Evolutionary conservation across 2,113 vertebrate species (phyloP).

Genomic region (Perca schrenkii): DNA sequence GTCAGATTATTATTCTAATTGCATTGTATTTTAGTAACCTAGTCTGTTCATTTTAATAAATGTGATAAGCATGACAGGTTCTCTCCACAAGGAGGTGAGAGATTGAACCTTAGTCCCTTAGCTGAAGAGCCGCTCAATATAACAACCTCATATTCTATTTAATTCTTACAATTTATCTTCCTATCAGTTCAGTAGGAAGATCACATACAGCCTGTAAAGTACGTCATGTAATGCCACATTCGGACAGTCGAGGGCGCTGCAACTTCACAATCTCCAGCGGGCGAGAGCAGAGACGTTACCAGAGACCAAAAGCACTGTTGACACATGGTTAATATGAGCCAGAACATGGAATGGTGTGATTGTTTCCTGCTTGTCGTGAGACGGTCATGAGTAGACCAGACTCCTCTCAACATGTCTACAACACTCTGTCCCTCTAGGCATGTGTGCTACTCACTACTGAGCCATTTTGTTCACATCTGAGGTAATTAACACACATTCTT

Average conservation of each 20-base stretch:
- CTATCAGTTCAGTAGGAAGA: neutral
- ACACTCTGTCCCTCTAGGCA: neutral
- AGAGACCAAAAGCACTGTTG: neutral
- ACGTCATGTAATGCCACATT: neutral
- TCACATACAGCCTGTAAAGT: neutral
- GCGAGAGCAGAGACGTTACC: neutral
- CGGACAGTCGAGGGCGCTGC: constrained; percentile 58
- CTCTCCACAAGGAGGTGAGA: neutral
- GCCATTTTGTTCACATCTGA: neutral
- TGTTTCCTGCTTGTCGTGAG: constrained; percentile 36
- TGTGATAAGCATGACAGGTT: constrained; percentile 3
- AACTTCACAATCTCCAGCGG: neutral
- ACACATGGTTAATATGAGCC: constrained; percentile 30
- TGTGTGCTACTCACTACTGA: neutral
- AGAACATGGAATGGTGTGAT: constrained; percentile 35
- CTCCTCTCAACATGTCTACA: constrained; percentile 21
- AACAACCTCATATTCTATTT: neutral
- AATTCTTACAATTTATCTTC: neutral
- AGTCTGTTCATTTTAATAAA: neutral
- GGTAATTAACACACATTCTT: neutral
- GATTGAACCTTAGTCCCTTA: neutral
- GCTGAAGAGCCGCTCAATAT: neutral
- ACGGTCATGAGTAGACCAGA: constrained; percentile 41
- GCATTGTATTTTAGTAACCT: neutral
- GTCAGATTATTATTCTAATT: constrained; percentile 21